A percentile compares a stretch with the other conserved stretches of the same genome.
Evolutionary conservation across 2,888 invertebrate species (phyloP).

Genomic region (Nowickia ferox): DNA sequence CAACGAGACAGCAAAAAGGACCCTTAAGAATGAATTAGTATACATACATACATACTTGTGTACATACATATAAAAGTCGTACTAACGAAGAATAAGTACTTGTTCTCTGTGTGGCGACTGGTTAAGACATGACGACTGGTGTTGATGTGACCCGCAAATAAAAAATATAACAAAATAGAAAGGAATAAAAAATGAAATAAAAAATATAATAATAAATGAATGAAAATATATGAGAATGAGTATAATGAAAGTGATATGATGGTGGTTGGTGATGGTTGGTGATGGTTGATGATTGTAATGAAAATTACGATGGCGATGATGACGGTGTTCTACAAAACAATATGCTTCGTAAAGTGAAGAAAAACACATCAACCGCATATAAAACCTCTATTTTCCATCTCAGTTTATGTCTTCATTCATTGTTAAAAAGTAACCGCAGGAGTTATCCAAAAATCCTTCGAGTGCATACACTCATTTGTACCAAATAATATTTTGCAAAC

Average conservation of each 20-base stretch:
- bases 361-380: conserved; percentile 7
- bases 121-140: conserved; percentile 62
- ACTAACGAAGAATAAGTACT: conserved; percentile 30
- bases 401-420: neutral
- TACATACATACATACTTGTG: neutral
- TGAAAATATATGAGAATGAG: conserved; percentile 36
- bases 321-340: conserved; percentile 9
- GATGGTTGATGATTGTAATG: conserved; percentile 1
- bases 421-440: conserved; percentile 14
- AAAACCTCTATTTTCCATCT: neutral
- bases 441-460: conserved; percentile 4
- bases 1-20: conserved; percentile 26
- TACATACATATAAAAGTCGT: conserved; percentile 15
- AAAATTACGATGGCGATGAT: neutral
- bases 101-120: conserved; percentile 52
- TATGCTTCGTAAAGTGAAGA: conserved; percentile 18
- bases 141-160: conserved; percentile 64
- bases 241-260: conserved; percentile 32
- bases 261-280: no score
- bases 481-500: neutral
- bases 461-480: neutral
- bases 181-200: neutral
- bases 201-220: neutral
- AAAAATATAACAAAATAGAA: conserved; percentile 12
- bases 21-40: conserved; percentile 11